Conservation (phyloP, 2,113 vertebrate genomes). For the Aviceda subcristata region DNA sequence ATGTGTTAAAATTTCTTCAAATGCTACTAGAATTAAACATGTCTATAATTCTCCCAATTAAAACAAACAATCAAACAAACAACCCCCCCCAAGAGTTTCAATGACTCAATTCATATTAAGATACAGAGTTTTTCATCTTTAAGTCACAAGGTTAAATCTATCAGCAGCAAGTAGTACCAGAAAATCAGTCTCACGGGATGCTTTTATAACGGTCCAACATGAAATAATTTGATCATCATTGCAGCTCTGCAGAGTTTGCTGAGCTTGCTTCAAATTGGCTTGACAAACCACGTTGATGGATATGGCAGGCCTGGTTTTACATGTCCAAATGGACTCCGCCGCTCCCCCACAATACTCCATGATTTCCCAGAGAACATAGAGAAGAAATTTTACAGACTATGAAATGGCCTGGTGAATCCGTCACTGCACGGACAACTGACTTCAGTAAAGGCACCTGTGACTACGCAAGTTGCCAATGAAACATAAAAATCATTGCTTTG, state of each 20-base stretch:
- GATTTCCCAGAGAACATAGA: background rate
- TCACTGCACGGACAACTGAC: background rate
- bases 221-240: background rate
- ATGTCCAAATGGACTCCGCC: background rate
- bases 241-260: background rate
- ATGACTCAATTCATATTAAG: background rate
- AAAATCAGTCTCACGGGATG: background rate
- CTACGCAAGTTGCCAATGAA: background rate
- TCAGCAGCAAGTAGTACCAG: background rate
- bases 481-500: background rate
- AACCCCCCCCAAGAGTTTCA: background rate
- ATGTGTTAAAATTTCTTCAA: background rate
- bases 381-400: background rate
- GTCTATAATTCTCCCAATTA: background rate
- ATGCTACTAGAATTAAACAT: background rate
- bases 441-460: background rate
- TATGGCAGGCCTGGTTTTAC: background rate
- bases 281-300: background rate
- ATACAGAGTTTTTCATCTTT: background rate
- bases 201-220: background rate
- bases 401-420: fast-evolving
- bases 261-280: background rate
- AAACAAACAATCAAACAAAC: background rate
- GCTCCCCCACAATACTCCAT: background rate
- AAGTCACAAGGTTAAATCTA: background rate